These are phyloP conservation scores for Pocillopora grandis DNA, from an alignment of 92 coral and sea anemone species.

Conservation along the genomic window DNA sequence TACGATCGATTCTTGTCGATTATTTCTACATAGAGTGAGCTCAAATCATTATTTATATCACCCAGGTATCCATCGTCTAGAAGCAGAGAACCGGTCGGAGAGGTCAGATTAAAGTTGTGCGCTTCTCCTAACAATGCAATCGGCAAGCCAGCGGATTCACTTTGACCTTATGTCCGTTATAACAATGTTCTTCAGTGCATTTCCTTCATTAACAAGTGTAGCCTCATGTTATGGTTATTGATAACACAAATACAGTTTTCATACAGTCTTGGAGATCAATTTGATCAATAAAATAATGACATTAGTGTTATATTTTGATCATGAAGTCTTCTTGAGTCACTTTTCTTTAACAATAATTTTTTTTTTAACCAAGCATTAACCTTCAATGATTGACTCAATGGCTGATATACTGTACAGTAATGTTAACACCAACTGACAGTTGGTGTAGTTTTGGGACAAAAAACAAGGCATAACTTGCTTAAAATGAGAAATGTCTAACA, in stretches of 20 bases:
- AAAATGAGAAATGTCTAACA: constrained; percentile 6
- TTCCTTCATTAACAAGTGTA: constrained; percentile 18
- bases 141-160: no score
- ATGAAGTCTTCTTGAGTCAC: constrained; percentile 25
- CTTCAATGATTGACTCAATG: not conserved
- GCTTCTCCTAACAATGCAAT: no score
- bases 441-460: constrained; percentile 13
- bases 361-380: not conserved
- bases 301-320: constrained; percentile 10
- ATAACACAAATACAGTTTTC: constrained; percentile 21
- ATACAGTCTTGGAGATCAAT: constrained; percentile 16
- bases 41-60: no score
- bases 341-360: not conserved
- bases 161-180: not conserved
- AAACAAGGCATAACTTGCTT: constrained; percentile 18
- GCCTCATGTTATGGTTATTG: constrained; percentile 30
- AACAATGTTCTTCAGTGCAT: not conserved
- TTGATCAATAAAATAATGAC: constrained; percentile 25
- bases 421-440: constrained; percentile 24
- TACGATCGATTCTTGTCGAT: no score
- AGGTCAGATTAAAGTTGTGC: no score
- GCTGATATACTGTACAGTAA: constrained; percentile 11
- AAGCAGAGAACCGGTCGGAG: no score
- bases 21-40: no score
- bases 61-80: no score